These are phyloP conservation scores for Cichladusa arquata DNA, from an alignment of 2,113 vertebrate genomes.

Conservation along the genomic window DNA sequence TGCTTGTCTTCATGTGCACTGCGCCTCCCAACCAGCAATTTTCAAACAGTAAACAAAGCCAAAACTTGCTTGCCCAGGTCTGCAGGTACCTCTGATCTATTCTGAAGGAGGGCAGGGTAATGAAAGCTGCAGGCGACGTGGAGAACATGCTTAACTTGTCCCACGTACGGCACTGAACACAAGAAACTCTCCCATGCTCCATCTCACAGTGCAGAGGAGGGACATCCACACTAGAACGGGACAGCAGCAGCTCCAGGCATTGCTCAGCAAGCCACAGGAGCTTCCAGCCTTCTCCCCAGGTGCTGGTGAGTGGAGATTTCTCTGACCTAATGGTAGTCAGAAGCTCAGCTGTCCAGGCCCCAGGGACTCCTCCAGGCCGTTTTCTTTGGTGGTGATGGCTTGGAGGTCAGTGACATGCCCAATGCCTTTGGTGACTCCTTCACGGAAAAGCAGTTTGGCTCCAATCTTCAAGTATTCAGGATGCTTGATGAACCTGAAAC, in stretches of 20 bases:
- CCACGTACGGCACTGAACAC: neutral
- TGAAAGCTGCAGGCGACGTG: neutral
- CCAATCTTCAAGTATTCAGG: constrained; percentile 97
- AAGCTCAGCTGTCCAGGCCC: constrained; percentile 70
- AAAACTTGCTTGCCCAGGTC: constrained; percentile 46
- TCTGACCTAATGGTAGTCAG: constrained; percentile 60
- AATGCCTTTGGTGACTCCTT: constrained; percentile 96
- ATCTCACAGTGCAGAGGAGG: constrained; percentile 1
- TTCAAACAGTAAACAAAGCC: constrained; percentile 41
- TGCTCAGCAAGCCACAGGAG: neutral
- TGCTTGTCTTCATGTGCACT: neutral
- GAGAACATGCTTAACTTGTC: constrained; percentile 49
- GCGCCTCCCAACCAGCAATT: constrained; percentile 22
- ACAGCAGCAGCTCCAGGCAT: constrained; percentile 44
- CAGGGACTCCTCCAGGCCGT: constrained; percentile 44
- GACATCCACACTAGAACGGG: neutral
- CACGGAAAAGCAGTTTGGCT: constrained; percentile 94
- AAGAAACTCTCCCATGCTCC: constrained; percentile 24
- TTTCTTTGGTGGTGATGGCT: constrained; percentile 78
- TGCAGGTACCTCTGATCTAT: constrained; percentile 38
- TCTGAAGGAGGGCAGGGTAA: constrained; percentile 27
- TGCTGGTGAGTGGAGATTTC: constrained; percentile 41
- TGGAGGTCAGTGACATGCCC: constrained; percentile 93
- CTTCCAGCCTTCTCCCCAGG: neutral
- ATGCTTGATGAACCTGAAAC: constrained; percentile 96